phyloP scores from a whole-genome alignment of 1,140 invertebrate species.

The Orchesella cincta region DNA sequence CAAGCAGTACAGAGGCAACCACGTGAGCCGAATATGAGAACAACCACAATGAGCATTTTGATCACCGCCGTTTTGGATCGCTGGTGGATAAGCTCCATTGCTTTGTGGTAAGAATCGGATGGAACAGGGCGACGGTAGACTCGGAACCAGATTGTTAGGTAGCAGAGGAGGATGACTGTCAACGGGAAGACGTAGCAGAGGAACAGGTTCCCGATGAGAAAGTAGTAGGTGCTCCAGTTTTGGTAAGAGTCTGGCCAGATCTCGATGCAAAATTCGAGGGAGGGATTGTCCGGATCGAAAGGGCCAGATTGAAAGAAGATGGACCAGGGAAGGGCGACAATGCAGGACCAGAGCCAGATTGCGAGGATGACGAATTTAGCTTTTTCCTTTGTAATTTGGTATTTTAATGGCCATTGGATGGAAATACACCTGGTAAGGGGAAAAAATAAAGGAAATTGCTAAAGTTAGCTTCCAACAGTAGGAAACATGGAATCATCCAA shows the following conservation, averaged over 20 bases:
- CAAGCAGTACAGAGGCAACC: constrained; percentile 70
- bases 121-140: constrained; percentile 55
- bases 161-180: constrained; percentile 61
- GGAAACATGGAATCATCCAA: too few relatives aligned
- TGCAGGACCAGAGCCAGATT: constrained; percentile 63
- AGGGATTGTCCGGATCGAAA: constrained; percentile 52
- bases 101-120: constrained; percentile 35
- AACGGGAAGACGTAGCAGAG: constrained; percentile 64
- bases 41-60: constrained; percentile 68
- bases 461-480: too few relatives aligned
- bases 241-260: constrained; percentile 56
- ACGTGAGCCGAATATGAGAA: constrained; percentile 67
- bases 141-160: constrained; percentile 60
- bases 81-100: constrained; percentile 45
- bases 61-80: constrained; percentile 59
- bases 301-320: constrained; percentile 59
- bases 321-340: constrained; percentile 64
- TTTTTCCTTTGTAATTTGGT: constrained; percentile 60
- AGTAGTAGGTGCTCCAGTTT: constrained; percentile 59
- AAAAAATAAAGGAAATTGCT: too few relatives aligned
- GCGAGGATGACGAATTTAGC: constrained; percentile 58
- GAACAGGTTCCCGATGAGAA: constrained; percentile 62
- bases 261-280: constrained; percentile 58
- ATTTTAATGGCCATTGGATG: constrained; percentile 63
- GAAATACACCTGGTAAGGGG: constrained; percentile 60